phyloP scores from a whole-genome alignment of 1,140 invertebrate species.

The Drosophila cardini region DNA sequence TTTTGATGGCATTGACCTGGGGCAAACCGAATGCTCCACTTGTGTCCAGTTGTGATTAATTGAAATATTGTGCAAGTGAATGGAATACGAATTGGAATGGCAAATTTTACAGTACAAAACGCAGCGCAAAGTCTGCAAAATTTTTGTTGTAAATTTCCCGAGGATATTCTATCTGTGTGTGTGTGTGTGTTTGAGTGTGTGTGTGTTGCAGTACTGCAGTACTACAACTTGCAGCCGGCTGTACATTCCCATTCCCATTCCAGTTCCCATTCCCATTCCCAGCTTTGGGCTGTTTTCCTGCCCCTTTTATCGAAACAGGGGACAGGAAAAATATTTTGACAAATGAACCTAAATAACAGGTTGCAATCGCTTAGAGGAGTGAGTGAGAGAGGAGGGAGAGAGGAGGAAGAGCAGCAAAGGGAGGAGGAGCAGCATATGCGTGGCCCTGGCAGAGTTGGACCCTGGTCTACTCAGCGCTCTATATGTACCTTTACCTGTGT shows the following conservation, averaged over 20 bases:
- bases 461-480: background rate
- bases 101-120: constrained; percentile 39
- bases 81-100: constrained; percentile 46
- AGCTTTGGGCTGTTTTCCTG: constrained; percentile 49
- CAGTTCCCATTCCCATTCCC: constrained; percentile 19
- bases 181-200: background rate
- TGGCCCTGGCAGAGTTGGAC: constrained; percentile 31
- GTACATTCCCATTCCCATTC: constrained; percentile 25
- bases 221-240: constrained; percentile 56
- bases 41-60: constrained; percentile 74
- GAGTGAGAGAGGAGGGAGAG: constrained; percentile 2
- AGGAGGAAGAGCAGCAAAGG: constrained; percentile 4
- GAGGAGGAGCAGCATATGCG: constrained; percentile 37
- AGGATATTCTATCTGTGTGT: constrained; percentile 32
- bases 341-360: constrained; percentile 85
- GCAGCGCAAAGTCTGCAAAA: constrained; percentile 27
- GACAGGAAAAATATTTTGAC: constrained; percentile 84
- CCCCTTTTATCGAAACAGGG: constrained; percentile 64
- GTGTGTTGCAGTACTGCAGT: constrained; percentile 24
- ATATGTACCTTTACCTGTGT: constrained; percentile 15
- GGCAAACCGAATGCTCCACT: constrained; percentile 40
- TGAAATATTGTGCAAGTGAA: constrained; percentile 62
- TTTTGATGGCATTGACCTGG: background rate
- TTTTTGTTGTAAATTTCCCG: constrained; percentile 47
- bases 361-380: constrained; percentile 73